These are phyloP conservation scores for Fundulus diaphanus DNA, from an alignment of 2,797 vertebrate genomes.

Conservation along the genomic window DNA sequence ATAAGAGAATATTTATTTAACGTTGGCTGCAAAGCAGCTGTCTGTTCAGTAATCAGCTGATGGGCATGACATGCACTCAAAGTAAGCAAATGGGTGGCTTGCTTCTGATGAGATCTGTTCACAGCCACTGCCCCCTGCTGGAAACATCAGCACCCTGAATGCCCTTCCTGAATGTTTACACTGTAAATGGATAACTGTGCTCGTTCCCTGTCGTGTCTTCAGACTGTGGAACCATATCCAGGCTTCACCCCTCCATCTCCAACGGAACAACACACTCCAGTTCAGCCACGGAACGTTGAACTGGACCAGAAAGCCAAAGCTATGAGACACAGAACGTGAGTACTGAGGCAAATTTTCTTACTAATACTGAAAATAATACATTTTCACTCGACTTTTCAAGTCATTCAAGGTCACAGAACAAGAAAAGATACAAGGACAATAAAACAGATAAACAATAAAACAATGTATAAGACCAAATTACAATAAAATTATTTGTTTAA, in stretches of 20 bases:
- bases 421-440: no score
- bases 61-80: not conserved
- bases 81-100: not conserved
- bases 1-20: not conserved
- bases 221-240: slow-evolving; percentile 89
- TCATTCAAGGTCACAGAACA: no score
- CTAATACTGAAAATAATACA: no score
- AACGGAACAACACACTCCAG: slow-evolving; percentile 81
- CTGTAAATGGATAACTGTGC: not conserved
- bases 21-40: not conserved
- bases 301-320: slow-evolving; percentile 96
- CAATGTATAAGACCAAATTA: no score
- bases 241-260: slow-evolving; percentile 84
- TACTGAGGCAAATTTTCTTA: not conserved
- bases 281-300: slow-evolving; percentile 90
- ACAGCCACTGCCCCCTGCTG: slow-evolving; percentile 5
- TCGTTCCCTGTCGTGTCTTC: not conserved
- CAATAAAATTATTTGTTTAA: no score
- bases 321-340: slow-evolving; percentile 92
- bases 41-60: not conserved
- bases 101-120: not conserved
- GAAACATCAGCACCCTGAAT: not conserved
- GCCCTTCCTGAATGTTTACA: not conserved
- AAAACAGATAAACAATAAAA: no score
- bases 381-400: no score